These are phyloP conservation scores for Palythoa caribaeorum DNA, from an alignment of 92 coral and sea anemone species.

Conservation along the genomic window DNA sequence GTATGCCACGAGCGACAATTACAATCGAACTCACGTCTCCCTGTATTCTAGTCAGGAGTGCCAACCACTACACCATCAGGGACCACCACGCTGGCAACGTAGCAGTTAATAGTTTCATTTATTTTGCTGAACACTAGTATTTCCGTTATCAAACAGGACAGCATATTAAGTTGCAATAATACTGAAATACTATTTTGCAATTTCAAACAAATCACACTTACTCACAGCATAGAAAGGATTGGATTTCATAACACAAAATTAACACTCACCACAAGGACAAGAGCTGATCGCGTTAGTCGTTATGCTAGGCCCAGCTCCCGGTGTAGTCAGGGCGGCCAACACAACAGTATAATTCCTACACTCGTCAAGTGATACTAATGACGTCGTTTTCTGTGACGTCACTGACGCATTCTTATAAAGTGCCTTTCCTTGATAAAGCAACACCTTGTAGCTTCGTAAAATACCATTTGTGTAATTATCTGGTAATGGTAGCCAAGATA, in stretches of 20 bases:
- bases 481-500: neutral
- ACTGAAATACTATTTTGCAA: no score
- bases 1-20: no score
- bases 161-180: no score
- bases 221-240: neutral
- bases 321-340: constrained; percentile 54
- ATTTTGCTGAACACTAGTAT: no score
- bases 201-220: neutral
- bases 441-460: constrained; percentile 10
- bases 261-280: constrained; percentile 50
- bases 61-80: no score
- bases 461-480: neutral
- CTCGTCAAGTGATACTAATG: constrained; percentile 28
- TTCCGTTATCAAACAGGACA: no score
- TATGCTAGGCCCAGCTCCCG: constrained; percentile 59
- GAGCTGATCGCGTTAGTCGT: constrained; percentile 9
- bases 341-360: constrained; percentile 65
- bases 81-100: no score
- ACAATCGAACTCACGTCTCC: no score
- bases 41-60: no score
- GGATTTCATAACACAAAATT: neutral
- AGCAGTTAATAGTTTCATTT: no score
- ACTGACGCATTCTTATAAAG: constrained; percentile 9
- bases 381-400: neutral
- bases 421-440: neutral